A percentile compares a stretch with the other conserved stretches of the same genome.
Conservation (phyloP, 2,113 vertebrate genomes). For the Puntigrus tetrazona region DNA sequence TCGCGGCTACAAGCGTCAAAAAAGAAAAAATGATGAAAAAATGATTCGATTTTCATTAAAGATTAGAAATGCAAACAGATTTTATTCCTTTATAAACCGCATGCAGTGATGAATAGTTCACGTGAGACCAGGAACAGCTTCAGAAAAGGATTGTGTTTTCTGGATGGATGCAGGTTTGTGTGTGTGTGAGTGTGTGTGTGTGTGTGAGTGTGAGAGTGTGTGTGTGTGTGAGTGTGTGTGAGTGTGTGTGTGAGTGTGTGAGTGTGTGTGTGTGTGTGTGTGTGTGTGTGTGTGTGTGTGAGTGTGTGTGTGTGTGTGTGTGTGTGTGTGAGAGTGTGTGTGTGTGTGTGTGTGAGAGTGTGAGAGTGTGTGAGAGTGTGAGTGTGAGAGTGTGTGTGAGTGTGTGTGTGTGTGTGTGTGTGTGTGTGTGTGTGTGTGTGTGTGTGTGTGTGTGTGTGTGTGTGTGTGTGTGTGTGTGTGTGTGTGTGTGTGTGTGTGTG, state of each 20-base stretch:
- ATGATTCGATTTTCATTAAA: background rate
- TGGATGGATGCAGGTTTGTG: background rate
- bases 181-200: background rate
- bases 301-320: too few species aligned
- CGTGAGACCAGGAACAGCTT: background rate
- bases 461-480: background rate
- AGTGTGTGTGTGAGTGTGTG: background rate
- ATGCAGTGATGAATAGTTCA: background rate
- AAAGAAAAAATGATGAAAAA: too few species aligned
- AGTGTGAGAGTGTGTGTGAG: too few species aligned
- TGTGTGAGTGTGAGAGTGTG: background rate
- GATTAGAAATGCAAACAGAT: too few species aligned
- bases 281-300: too few species aligned
- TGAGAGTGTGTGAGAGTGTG: too few species aligned
- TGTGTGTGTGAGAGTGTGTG: too few species aligned
- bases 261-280: too few species aligned
- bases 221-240: background rate
- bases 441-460: background rate
- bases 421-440: background rate
- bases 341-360: too few species aligned
- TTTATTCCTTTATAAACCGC: background rate
- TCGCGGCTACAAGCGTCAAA: background rate
- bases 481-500: too few species aligned
- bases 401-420: too few species aligned
- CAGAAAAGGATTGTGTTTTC: background rate